Evolutionary conservation across 2,888 invertebrate genomes (phyloP), one percentile per base, ranked within the genome.

Genomic region (Germaria angustata): DNA sequence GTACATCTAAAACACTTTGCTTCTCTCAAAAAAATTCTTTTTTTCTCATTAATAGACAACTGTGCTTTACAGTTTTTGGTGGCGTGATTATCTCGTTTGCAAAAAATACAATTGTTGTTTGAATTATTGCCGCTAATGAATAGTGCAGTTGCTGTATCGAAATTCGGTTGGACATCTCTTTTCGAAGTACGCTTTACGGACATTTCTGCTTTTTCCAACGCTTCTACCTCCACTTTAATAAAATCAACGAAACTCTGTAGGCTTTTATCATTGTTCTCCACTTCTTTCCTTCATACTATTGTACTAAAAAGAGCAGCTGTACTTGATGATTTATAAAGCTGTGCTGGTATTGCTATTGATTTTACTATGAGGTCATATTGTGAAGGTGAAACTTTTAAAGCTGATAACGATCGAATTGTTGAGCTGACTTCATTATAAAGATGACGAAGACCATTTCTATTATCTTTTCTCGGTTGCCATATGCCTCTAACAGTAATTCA

Each of bases 281-380:
- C 20, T 65, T 32, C 65, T 53, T 46, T n/a, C 24, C 55, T 55
- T 11, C 7, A 28, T 63, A 63, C 51, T 41, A 55, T 73, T 36
- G 63, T 36, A 44, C 59, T 66, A 22, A 55, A 44, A 55, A 59
- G 39, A 68, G 51, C 61, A 32, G 28, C 65, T 66, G 53, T 76
- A 39, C 15, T 36, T 22, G 22, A 20, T 24, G 24, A 34, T 76
- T 69, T 55, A 65, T 83, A 77, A 57, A 84, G 65, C 13, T 28
- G 41, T 17, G 78, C 46, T 73, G 78, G 81, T 34, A 72, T 41
- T 15, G 80, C 53, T 46, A 81, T 39, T 6, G 73, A 82, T 39
- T 79, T 81, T 53, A 84, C 63, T 66, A 84, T 65, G 59, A 65
- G 46, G 17, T 73, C 73, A 65, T 84, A 84, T 76, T 76, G 66